Conservation (phyloP, 2,797 vertebrate species). For the Pteronotus mesoamericanus region DNA sequence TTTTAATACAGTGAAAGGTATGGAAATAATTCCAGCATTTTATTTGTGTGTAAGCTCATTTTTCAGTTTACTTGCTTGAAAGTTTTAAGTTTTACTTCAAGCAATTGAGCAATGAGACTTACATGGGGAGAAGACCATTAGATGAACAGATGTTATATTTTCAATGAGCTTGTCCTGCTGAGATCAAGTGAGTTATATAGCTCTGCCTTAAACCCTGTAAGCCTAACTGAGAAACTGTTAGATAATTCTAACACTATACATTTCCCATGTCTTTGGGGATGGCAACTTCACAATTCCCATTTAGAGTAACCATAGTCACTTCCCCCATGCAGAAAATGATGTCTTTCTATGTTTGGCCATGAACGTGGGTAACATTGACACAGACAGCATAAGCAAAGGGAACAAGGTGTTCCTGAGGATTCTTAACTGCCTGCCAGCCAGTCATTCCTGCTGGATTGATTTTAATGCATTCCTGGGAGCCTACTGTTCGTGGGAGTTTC, state of each 20-base stretch:
- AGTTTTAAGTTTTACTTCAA: constrained; percentile 34
- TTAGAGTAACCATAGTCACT: not conserved
- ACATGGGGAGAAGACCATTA: constrained; percentile 9
- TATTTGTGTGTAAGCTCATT: not conserved
- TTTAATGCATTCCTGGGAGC: constrained; percentile 14
- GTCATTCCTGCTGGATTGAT: not conserved
- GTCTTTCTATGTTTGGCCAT: not conserved
- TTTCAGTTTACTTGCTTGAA: not conserved
- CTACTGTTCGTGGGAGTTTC: not conserved
- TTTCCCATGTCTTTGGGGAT: not conserved
- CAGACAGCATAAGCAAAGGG: not conserved
- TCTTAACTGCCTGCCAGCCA: not conserved
- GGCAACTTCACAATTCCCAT: not conserved
- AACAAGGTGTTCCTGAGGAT: not conserved
- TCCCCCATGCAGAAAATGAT: not conserved
- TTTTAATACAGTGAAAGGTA: not conserved
- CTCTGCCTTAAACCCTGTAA: not conserved
- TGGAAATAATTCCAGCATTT: not conserved
- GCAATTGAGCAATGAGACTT: constrained; percentile 20
- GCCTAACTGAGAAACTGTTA: not conserved
- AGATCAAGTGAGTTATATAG: constrained; percentile 37
- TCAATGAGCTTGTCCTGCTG: constrained; percentile 22
- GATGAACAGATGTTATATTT: constrained; percentile 58
- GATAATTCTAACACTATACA: constrained; percentile 5
- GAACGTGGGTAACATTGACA: not conserved